Evolutionary conservation across 2,888 invertebrate genomes (phyloP).

Genomic region (Temnothorax ravouxi): DNA sequence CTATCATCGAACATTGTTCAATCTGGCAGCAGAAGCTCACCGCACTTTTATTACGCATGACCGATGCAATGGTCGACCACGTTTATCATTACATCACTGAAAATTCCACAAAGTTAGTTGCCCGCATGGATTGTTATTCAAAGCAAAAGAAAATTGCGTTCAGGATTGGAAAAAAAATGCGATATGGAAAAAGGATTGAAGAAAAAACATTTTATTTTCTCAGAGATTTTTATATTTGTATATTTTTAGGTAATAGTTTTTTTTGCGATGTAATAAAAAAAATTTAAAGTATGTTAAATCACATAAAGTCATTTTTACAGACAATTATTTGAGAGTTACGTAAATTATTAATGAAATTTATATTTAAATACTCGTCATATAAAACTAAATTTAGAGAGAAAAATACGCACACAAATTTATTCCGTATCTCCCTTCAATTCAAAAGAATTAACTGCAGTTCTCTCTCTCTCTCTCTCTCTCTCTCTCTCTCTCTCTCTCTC

Average conservation of each 20-base stretch:
- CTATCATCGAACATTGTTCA: slow-evolving; percentile 92
- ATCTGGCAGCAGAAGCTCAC: slow-evolving; percentile 94
- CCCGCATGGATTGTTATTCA: slow-evolving; percentile 22
- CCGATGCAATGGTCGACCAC: slow-evolving; percentile 89
- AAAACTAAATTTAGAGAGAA: background rate
- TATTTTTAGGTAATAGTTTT: background rate
- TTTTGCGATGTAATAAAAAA: background rate
- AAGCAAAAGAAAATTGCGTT: slow-evolving; percentile 3
- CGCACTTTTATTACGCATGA: slow-evolving; percentile 89
- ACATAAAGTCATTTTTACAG: background rate
- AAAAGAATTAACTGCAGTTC: slow-evolving; percentile 20
- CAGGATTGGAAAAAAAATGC: background rate
- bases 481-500: too few species aligned
- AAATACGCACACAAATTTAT: background rate
- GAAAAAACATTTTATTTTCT: slow-evolving; percentile 18
- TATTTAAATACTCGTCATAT: background rate
- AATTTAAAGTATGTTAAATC: slow-evolving; percentile 2
- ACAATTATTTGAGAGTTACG: background rate
- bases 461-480: too few species aligned
- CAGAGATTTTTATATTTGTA: background rate
- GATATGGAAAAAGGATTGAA: background rate
- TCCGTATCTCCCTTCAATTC: background rate
- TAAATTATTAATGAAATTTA: background rate
- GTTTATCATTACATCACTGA: slow-evolving; percentile 89
- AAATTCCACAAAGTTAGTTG: slow-evolving; percentile 87